phyloP scores from a whole-genome alignment of 2,888 invertebrate species.

The Idaea straminata region DNA sequence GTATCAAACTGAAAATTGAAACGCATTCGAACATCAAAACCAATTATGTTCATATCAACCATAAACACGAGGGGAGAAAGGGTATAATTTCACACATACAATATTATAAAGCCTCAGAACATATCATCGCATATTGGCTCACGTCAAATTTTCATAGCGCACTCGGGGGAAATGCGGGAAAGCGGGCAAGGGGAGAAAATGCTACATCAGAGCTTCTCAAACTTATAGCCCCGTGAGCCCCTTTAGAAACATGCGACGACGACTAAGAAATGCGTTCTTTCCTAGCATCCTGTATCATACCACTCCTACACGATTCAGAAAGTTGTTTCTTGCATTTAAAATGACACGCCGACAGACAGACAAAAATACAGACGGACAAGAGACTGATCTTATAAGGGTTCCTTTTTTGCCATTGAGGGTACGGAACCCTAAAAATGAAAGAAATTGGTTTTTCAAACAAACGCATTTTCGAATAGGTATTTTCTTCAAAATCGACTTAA shows the following conservation, averaged over 20 bases:
- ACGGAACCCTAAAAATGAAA: no score
- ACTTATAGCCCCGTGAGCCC: neutral
- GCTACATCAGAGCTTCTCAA: neutral
- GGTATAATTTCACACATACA: conserved; percentile 44
- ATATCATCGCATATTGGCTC: conserved; percentile 70
- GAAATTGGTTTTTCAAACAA: no score
- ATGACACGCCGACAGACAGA: no score
- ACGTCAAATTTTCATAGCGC: conserved; percentile 73
- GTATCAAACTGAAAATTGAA: conserved; percentile 13
- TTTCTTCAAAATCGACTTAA: no score
- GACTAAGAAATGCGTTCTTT: neutral
- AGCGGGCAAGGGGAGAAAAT: conserved; percentile 24
- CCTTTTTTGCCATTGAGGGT: no score
- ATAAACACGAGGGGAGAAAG: conserved; percentile 10
- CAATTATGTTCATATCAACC: neutral
- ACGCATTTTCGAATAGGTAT: no score
- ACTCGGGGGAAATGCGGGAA: conserved; percentile 63
- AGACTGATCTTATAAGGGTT: no score
- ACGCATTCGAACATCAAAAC: neutral
- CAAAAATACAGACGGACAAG: no score
- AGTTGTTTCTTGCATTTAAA: neutral
- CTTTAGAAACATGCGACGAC: neutral
- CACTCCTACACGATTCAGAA: neutral
- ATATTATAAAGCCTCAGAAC: conserved; percentile 46
- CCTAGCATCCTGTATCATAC: neutral